A percentile compares a stretch with the other conserved stretches of the same genome.
These are phyloP conservation scores for Sprattus sprattus DNA, from an alignment of 2,113 vertebrate species.

Conservation along the genomic window DNA sequence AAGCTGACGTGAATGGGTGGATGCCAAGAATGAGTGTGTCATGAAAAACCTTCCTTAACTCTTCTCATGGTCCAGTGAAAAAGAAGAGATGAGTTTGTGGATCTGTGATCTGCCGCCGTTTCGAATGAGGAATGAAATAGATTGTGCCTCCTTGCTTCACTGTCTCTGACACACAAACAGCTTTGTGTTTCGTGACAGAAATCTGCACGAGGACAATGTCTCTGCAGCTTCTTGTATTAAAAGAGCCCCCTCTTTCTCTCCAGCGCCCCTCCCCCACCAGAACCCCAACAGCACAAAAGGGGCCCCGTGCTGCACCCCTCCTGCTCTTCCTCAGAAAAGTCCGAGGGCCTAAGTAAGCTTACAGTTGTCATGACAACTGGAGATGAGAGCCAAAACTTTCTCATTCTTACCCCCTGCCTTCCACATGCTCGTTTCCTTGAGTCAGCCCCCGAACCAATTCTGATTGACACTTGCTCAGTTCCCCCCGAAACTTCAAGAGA, in stretches of 20 bases:
- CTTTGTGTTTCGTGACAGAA: constrained; percentile 43
- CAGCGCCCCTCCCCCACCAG: constrained; percentile 36
- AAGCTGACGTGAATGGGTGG: background rate
- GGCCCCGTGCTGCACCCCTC: constrained; percentile 42
- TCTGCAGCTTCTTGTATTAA: constrained; percentile 35
- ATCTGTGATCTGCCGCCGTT: constrained; percentile 27
- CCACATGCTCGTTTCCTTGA: constrained; percentile 11
- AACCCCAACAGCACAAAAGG: constrained; percentile 38
- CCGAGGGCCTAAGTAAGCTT: constrained; percentile 39
- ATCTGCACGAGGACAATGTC: constrained; percentile 55
- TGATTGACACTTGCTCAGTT: background rate
- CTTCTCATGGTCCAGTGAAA: constrained; percentile 4
- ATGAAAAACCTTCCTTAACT: background rate
- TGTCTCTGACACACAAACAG: constrained; percentile 48
- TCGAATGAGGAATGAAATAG: constrained; percentile 33
- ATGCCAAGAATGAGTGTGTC: background rate
- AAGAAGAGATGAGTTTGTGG: constrained; percentile 8
- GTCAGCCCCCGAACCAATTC: background rate
- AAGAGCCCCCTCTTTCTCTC: constrained; percentile 33
- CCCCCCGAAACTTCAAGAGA: background rate
- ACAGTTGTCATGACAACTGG: constrained; percentile 45
- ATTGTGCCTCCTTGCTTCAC: constrained; percentile 33
- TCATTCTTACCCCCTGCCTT: constrained; percentile 38
- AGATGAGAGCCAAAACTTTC: constrained; percentile 44
- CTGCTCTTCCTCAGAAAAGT: constrained; percentile 34